A percentile compares a stretch with the other conserved stretches of the same genome.
Conservation (phyloP, 2,888 invertebrate genomes). For the Scelioninae gen. 1 region DNA sequence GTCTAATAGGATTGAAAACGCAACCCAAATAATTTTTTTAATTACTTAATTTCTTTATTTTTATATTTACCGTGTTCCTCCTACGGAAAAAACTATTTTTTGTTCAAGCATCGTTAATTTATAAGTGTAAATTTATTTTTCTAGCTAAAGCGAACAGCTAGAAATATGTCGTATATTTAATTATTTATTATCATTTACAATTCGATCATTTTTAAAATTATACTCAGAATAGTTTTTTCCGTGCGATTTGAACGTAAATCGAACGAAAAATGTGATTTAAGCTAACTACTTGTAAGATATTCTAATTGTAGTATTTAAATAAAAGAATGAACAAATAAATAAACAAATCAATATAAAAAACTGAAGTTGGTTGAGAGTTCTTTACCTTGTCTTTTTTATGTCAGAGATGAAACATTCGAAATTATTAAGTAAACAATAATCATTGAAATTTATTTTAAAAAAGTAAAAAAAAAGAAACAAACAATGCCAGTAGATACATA, state of each 20-base stretch:
- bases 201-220: not conserved
- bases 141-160: too few species aligned
- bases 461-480: not conserved
- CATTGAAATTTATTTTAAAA: not conserved
- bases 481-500: not conserved
- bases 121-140: not conserved
- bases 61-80: not conserved
- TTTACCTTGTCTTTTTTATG: not conserved
- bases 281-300: not conserved
- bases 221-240: constrained; percentile 37
- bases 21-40: too few species aligned
- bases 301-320: constrained; percentile 3
- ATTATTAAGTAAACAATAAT: not conserved
- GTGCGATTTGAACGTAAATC: constrained; percentile 33
- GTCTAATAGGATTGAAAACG: too few species aligned
- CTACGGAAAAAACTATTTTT: constrained; percentile 44
- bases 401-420: not conserved
- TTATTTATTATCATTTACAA: not conserved
- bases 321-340: not conserved
- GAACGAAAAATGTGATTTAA: constrained; percentile 18
- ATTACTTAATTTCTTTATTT: too few species aligned
- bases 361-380: not conserved
- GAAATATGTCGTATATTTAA: not conserved
- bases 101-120: not conserved
- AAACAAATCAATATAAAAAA: not conserved